phyloP scores from a whole-genome alignment of 2,888 invertebrate species.

The Entomobrya multifasciata region DNA sequence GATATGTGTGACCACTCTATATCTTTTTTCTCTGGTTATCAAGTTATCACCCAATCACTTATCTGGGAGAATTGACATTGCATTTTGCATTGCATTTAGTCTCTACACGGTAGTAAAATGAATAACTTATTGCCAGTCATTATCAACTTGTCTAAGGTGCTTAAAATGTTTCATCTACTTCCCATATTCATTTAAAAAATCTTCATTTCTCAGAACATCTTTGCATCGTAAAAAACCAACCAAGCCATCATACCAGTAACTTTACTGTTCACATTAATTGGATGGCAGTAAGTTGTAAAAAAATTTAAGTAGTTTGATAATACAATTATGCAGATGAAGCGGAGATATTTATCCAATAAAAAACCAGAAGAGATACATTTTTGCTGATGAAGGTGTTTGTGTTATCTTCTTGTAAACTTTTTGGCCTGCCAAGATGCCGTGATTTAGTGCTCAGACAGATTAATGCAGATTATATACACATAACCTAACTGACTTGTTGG shows the following conservation, averaged over 20 bases:
- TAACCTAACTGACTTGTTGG: conserved; percentile 27
- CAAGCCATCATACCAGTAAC: not conserved
- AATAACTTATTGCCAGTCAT: conserved; percentile 8
- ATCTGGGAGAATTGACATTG: not conserved
- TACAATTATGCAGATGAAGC: conserved; percentile 46
- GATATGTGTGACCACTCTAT: not conserved
- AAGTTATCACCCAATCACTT: conserved; percentile 33
- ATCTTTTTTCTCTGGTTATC: not conserved
- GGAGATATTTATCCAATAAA: conserved; percentile 13
- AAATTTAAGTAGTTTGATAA: conserved; percentile 9
- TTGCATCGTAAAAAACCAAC: too few relatives aligned
- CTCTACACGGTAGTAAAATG: too few relatives aligned
- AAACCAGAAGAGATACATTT: not conserved
- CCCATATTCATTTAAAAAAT: too few relatives aligned
- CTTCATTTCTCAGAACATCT: too few relatives aligned
- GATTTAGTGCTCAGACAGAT: conserved; percentile 50
- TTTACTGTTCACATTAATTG: not conserved
- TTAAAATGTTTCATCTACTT: too few relatives aligned
- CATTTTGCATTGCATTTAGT: too few relatives aligned
- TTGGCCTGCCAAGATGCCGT: conserved; percentile 24
- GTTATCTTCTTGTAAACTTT: not conserved
- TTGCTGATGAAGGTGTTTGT: not conserved
- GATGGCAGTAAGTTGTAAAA: not conserved
- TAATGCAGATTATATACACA: conserved; percentile 14
- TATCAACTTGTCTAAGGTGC: conserved; percentile 40